Conservation (phyloP, 2,797 vertebrate species). For the Sebastes baramenuke region DNA sequence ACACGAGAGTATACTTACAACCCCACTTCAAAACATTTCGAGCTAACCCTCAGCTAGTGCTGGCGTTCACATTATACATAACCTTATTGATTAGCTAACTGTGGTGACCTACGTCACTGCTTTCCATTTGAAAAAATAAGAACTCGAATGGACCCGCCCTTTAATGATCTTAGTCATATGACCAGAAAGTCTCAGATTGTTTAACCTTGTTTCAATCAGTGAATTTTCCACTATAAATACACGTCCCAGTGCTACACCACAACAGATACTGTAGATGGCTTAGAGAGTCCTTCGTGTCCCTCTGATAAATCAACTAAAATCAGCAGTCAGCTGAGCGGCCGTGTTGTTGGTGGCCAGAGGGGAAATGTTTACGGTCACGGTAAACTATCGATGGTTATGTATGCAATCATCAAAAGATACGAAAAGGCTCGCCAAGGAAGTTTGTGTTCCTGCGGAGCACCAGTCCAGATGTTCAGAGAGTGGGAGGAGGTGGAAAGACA, state of each 20-base stretch:
- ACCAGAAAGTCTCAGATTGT: not conserved
- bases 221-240: not conserved
- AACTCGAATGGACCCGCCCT: no score
- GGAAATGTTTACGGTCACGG: slow-evolving; percentile 65
- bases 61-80: no score
- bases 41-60: no score
- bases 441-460: slow-evolving; percentile 67
- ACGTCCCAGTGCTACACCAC: not conserved
- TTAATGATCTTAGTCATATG: not conserved
- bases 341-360: slow-evolving; percentile 40
- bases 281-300: not conserved
- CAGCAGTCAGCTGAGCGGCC: slow-evolving; percentile 23
- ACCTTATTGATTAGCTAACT: no score
- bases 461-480: slow-evolving; percentile 76
- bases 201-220: not conserved
- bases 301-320: slow-evolving; percentile 27
- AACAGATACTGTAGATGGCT: not conserved
- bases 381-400: slow-evolving; percentile 63
- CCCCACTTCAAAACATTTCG: no score
- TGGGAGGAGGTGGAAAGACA: slow-evolving; percentile 79
- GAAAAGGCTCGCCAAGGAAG: slow-evolving; percentile 50
- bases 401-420: slow-evolving; percentile 64
- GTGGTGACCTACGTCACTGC: no score
- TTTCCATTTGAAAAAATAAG: no score
- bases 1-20: no score